Conservation (phyloP, 2,113 vertebrate genomes). For the Telmatochromis bifrenatus region DNA sequence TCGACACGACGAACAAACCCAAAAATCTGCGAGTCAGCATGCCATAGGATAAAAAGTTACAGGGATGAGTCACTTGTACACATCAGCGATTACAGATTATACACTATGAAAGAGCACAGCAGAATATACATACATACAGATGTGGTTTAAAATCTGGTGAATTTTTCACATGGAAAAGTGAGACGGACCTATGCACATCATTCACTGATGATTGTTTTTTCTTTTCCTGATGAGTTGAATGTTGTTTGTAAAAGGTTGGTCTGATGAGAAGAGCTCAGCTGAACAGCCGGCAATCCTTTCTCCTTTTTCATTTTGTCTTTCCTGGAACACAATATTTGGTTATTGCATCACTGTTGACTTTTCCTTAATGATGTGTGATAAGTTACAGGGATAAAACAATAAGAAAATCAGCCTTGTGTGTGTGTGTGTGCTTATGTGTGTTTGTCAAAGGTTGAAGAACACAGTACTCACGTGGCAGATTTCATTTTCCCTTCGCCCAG, state of each 20-base stretch:
- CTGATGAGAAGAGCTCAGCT: neutral
- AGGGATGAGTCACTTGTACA: neutral
- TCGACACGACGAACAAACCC: neutral
- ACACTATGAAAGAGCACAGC: neutral
- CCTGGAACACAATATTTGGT: slow-evolving; percentile 52
- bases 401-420: neutral
- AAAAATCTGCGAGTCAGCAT: slow-evolving; percentile 1
- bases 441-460: slow-evolving; percentile 10
- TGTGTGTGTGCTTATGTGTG: neutral
- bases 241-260: slow-evolving; percentile 39
- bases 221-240: neutral
- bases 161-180: neutral
- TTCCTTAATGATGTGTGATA: slow-evolving; percentile 28
- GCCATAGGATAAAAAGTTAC: neutral
- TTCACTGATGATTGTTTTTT: neutral
- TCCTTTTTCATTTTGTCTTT: slow-evolving; percentile 28
- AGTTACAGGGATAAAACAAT: slow-evolving; percentile 15
- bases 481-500: neutral
- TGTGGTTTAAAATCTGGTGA: neutral
- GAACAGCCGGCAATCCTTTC: neutral
- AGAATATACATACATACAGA: neutral
- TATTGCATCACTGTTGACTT: slow-evolving; percentile 50
- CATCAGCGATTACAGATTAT: neutral
- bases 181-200: neutral
- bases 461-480: slow-evolving; percentile 3